Evolutionary conservation across 2,797 vertebrate genomes (phyloP).

Genomic region (Anguilla anguilla): DNA sequence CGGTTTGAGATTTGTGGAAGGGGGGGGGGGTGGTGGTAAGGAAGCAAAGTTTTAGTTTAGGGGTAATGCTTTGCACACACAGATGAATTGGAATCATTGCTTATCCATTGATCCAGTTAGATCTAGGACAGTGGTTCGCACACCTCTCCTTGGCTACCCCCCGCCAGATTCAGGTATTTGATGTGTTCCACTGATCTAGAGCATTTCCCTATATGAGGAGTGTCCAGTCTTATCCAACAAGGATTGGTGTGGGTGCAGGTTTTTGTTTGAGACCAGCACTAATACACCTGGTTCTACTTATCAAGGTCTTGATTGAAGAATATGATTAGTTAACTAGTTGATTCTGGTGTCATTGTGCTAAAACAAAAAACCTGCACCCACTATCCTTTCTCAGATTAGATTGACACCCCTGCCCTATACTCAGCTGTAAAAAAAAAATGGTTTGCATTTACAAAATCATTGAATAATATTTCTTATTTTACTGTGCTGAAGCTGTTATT

Average conservation of each 20-base stretch:
- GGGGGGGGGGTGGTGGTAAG: neutral
- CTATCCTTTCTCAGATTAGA: neutral
- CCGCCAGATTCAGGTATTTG: neutral
- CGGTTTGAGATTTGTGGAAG: neutral
- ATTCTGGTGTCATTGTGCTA: too few species aligned
- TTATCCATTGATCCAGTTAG: neutral
- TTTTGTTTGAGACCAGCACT: neutral
- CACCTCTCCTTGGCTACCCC: neutral
- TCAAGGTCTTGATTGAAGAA: neutral
- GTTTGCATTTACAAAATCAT: slow-evolving; percentile 21
- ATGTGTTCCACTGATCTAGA: neutral
- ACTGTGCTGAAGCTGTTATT: slow-evolving; percentile 21
- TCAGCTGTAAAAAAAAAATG: slow-evolving; percentile 12
- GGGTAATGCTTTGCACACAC: neutral
- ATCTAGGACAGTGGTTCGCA: neutral
- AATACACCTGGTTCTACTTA: neutral
- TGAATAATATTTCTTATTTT: slow-evolving; percentile 18
- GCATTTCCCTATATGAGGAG: neutral
- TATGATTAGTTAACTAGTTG: neutral
- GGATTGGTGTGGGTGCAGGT: neutral
- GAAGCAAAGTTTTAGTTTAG: neutral
- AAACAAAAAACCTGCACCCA: neutral
- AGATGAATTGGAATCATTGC: neutral
- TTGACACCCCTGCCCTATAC: neutral
- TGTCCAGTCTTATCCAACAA: neutral